These are phyloP conservation scores for Ischnura elegans DNA, from an alignment of 2,888 invertebrate species.

Conservation along the genomic window DNA sequence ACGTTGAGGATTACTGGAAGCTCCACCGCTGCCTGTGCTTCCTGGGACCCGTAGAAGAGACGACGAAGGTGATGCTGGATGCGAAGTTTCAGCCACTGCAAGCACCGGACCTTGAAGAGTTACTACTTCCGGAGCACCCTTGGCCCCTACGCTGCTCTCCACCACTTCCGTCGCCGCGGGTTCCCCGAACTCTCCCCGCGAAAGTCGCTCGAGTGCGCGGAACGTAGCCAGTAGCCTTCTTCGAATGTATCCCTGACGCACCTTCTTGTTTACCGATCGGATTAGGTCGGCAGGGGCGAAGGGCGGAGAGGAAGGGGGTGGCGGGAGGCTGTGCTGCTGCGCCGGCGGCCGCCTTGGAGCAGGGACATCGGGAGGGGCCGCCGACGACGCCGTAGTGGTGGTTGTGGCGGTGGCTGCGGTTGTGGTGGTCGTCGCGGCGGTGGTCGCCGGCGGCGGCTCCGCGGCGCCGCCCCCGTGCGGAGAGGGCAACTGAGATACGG, in stretches of 20 bases:
- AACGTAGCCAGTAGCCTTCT: conserved; percentile 89
- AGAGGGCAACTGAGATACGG: conserved; percentile 90
- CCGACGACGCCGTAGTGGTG: conserved; percentile 72
- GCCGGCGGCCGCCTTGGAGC: conserved; percentile 74
- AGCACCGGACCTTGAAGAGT: conserved; percentile 56
- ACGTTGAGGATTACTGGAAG: neutral
- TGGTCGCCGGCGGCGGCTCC: conserved; percentile 73
- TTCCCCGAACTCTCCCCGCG: conserved; percentile 88
- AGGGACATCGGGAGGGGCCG: conserved; percentile 72
- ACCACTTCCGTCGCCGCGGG: conserved; percentile 77
- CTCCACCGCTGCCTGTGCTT: neutral
- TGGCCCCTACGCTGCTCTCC: conserved; percentile 69
- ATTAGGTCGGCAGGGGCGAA: conserved; percentile 85
- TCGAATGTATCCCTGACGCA: conserved; percentile 90
- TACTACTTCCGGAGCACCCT: conserved; percentile 56
- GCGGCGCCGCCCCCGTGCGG: conserved; percentile 83
- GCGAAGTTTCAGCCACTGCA: conserved; percentile 68
- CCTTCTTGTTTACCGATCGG: conserved; percentile 89
- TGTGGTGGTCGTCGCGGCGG: conserved; percentile 71
- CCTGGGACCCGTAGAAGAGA: conserved; percentile 70
- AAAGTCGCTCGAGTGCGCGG: conserved; percentile 88
- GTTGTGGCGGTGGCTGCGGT: conserved; percentile 72
- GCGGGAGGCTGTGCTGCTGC: conserved; percentile 75
- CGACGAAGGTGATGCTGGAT: conserved; percentile 66
- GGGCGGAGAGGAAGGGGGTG: conserved; percentile 77